Evolutionary conservation across 2,113 vertebrate genomes (phyloP), one percentile per base, ranked within the genome.

Genomic region (Ptyas mucosa): DNA sequence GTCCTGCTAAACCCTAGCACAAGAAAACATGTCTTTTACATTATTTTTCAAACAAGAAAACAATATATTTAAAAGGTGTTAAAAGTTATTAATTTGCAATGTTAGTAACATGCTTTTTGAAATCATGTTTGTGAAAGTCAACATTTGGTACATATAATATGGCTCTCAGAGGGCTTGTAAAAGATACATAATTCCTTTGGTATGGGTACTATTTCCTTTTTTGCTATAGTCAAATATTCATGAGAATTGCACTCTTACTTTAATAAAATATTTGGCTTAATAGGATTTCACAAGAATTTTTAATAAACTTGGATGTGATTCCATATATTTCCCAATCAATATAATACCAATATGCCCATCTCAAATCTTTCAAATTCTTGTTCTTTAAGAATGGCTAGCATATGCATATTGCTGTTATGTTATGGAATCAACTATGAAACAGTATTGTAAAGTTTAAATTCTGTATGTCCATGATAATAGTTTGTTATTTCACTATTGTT

Each of bases 1-100:
- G 99, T 95, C 99, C 99, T 94, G 97, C 98, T 97, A 98, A 98
- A 64, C 99, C 99, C 99, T 99, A 97, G 88, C 93, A 92, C 43
- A 95, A 89, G 92, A 96, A 97, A 43, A 97, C 55, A 95, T 24
- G 52, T 85, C 18, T 93, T 57, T 55, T 92, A 95, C 46, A 96
- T 96, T 0, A 92, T 88, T 94, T 95, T 89, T 61, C 97, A 91
- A 34, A 86, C 81, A 0, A 1, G 89, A 51, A 94, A 26, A 85
- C 0, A 0, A 1, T 88, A n/a, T 4, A 5, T 75, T 90, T 88
- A 61, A 90, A 52, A 94, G 93, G 15, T 94, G 85, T 0, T 39
- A 86, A 10, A 10, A 91, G 7, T 7, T 69, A 29, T 92, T 55
- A 93, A 91, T 52, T 86, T 43, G 39, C 34, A 88, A 94, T 93